Evolutionary conservation across 1,140 invertebrate species (phyloP), one percentile per base, ranked within the genome.

Genomic region (Drosophila repletoides): DNA sequence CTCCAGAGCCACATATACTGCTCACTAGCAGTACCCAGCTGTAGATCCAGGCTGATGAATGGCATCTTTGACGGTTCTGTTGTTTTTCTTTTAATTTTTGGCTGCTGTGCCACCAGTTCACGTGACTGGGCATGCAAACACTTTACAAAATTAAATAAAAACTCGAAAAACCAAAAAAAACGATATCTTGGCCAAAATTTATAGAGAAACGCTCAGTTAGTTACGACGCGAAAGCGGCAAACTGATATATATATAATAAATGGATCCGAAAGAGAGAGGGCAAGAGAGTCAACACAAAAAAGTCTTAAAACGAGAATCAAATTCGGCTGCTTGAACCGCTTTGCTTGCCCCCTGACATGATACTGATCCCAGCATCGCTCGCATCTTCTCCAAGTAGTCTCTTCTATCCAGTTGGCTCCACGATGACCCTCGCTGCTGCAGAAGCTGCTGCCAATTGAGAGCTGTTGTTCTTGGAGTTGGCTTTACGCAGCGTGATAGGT

Each of bases 281-380:
- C n/a, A 9, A 15, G 22, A 41, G 14, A 34, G 28, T 31, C 34
- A 2, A 9, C n/a, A n/a, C n/a, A 9, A 15, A 19, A 41, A 10
- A 34, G 28, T 31, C 34, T 1, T 9, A 17, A 59, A 28, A 19
- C 45, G 15, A 58, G 45, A 59, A 10, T 34, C n/a, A 31, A 26
- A 24, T 12, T 41, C 10, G 29, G 41, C 26, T 28, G 43, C 36
- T 68, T 59, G 75, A 58, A 76, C 79, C 71, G 87, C 65, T 83
- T 69, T 33, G 68, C 41, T 83, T 81, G 81, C 76, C 77, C 74
- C 68, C 56, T 79, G 76, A 83, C 77, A 83, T 88, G 72, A 66
- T 89, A 89, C 87, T 89, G 80, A 88, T 61, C 60, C 38, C 63
- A 73, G 59, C 61, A 17, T 6, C 48, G 67, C 51, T 70, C 67